Evolutionary conservation across 1,140 invertebrate species (phyloP).

Genomic region (Danaus melanippus): DNA sequence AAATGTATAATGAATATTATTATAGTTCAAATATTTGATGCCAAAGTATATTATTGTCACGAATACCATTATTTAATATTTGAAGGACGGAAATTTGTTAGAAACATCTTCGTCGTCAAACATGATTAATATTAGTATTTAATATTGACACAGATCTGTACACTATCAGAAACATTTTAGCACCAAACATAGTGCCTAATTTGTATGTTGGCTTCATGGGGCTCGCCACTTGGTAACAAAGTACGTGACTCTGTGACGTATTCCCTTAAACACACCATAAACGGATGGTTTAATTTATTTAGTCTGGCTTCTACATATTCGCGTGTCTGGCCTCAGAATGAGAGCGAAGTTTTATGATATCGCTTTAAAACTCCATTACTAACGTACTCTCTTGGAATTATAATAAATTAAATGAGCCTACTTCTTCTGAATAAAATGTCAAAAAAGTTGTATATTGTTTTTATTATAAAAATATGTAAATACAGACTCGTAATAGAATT

Average conservation of each 20-base stretch:
- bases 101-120: conserved; percentile 49
- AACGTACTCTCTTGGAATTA: too few relatives aligned
- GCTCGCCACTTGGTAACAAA: conserved; percentile 22
- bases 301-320: conserved; percentile 17
- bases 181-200: conserved; percentile 57
- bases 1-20: too few relatives aligned
- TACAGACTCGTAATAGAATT: background rate
- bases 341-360: conserved; percentile 8
- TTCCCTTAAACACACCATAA: conserved; percentile 17
- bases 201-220: conserved; percentile 36
- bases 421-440: too few relatives aligned
- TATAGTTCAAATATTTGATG: conserved; percentile 1
- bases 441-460: too few relatives aligned
- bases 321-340: conserved; percentile 15
- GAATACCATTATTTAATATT: conserved; percentile 41
- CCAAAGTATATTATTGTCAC: conserved; percentile 14
- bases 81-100: conserved; percentile 41
- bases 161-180: conserved; percentile 58
- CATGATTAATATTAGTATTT: conserved; percentile 51
- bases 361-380: background rate
- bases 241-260: conserved; percentile 21
- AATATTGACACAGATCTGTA: conserved; percentile 62
- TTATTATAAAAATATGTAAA: background rate
- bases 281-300: conserved; percentile 3
- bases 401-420: too few relatives aligned